Base-by-base conservation (phyloP, 37 sponge, comb jelly and placozoan species). In the Bolinopsis microptera region DNA sequence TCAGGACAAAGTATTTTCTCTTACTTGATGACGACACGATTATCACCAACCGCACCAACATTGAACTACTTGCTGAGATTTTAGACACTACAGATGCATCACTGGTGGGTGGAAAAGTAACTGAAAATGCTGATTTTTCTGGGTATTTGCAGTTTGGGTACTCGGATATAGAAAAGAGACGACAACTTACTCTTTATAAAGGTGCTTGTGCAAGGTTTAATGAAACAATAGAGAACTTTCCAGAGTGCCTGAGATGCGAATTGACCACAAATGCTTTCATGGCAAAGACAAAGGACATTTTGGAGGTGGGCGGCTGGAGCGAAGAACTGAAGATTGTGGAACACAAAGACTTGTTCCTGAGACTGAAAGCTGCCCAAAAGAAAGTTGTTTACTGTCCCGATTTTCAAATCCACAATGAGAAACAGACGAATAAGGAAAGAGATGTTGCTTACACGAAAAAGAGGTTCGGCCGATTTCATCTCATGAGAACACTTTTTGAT, bases 271-370 rank as follows among this genome's bases (percentile, higher is more conserved):
- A 77, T 18, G 37, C 33, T 35, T 77, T 77, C 35, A 35, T 77
- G 33, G 80, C 80, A 32, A 32, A 35, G 35, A 77, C 35, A 35
- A 27, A 33, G 0, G 80, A 77, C 37, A 34, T 77, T 32, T 13
- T 32, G 80, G 80, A 77, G 32, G 37, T 77, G 1, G 80, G 80
- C 22, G 80, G 80, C 3, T 77, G 80, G 80, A 77, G 80, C 35
- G 3, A 28, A 18, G 80, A 77, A 35, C 21, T 77, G 36, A 77
- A 77, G 32, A 32, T 77, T 77, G 80, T 27, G 0, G 80, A 77
- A 77, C 80, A 77, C 37, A 77, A 77, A 34, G 80, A 77, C 18
- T 32, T 77, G 18, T 77, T 77, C 80, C 3, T 77, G 35, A 77
- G 35, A 77, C 37, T 77, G 36, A 77, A 77, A 77, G 80, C 80